A percentile compares a stretch with the other conserved stretches of the same genome.
Conservation (phyloP, 1,140 invertebrate species). For the Drosophila athabasca region DNA sequence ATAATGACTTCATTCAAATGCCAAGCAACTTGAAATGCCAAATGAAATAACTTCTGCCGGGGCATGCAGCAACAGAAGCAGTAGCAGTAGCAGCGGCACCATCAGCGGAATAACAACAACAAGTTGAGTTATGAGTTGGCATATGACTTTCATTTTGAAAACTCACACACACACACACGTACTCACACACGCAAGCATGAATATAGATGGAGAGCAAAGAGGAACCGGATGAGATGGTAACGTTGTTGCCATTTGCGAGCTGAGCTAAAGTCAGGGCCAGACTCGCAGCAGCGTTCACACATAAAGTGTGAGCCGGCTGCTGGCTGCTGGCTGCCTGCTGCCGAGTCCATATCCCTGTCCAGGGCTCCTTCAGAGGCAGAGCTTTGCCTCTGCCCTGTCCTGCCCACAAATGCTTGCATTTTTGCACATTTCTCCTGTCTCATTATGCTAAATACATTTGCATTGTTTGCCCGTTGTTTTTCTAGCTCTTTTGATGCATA, state of each 20-base stretch:
- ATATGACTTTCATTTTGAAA: conserved; percentile 81
- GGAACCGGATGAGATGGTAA: conserved; percentile 54
- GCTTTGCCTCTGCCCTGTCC: conserved; percentile 5
- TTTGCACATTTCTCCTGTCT: conserved; percentile 82
- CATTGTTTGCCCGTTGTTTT: conserved; percentile 81
- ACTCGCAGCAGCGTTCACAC: conserved; percentile 58
- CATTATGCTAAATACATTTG: conserved; percentile 82
- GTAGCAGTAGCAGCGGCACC: conserved; percentile 26
- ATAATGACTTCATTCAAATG: conserved; percentile 81
- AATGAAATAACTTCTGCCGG: conserved; percentile 77
- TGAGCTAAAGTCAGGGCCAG: conserved; percentile 32
- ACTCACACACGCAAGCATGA: conserved; percentile 7
- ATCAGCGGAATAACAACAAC: conserved; percentile 49
- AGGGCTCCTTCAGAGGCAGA: conserved; percentile 5
- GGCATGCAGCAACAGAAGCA: conserved; percentile 33
- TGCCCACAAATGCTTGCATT: conserved; percentile 78
- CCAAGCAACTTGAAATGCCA: conserved; percentile 79
- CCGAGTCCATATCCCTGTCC: conserved; percentile 51
- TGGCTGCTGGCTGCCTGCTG: conserved; percentile 42
- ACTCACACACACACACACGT: conserved; percentile 39
- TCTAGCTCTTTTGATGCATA: conserved; percentile 81
- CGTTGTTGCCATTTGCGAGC: conserved; percentile 61
- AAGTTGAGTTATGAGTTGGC: conserved; percentile 79
- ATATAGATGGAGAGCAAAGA: conserved; percentile 29
- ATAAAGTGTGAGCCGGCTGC: conserved; percentile 66